Percentiles rank a stretch among this genome's conserved stretches.
Evolutionary conservation across 2,888 invertebrate species (phyloP).

Genomic region (Apodemia mormo): DNA sequence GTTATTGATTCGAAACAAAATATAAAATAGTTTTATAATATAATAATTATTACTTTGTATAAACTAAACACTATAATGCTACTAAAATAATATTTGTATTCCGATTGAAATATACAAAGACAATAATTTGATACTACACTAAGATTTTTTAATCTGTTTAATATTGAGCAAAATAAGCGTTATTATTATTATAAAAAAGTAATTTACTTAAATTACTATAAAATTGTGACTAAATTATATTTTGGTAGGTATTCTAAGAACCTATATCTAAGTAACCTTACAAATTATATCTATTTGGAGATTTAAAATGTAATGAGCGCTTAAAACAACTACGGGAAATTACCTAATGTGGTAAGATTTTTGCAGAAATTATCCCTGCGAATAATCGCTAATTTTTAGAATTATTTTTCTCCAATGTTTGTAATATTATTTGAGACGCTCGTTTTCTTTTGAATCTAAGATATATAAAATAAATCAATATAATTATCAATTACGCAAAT

Average conservation of each 20-base stretch:
- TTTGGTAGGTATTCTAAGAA: neutral
- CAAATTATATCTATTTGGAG: neutral
- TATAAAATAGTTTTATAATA: neutral
- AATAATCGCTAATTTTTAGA: too few species aligned
- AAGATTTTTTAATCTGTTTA: neutral
- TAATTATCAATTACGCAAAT: neutral
- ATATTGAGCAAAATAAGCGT: conserved; percentile 11
- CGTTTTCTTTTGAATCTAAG: neutral
- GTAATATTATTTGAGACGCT: too few species aligned
- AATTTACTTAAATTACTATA: neutral
- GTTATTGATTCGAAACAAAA: neutral
- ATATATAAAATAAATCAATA: neutral
- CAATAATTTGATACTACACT: neutral
- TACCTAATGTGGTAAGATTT: too few species aligned
- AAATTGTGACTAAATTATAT: conserved; percentile 7
- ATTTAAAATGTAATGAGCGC: too few species aligned
- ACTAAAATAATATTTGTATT: neutral
- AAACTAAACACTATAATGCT: neutral
- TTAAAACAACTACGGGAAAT: too few species aligned
- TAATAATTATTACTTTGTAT: too few species aligned
- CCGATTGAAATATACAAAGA: neutral
- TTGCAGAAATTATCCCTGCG: too few species aligned
- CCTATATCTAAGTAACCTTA: neutral
- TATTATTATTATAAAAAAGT: neutral
- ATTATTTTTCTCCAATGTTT: too few species aligned